Evolutionary conservation across 1,140 invertebrate species (phyloP), one percentile per base, ranked within the genome.

Genomic region (Drosophila nannoptera): DNA sequence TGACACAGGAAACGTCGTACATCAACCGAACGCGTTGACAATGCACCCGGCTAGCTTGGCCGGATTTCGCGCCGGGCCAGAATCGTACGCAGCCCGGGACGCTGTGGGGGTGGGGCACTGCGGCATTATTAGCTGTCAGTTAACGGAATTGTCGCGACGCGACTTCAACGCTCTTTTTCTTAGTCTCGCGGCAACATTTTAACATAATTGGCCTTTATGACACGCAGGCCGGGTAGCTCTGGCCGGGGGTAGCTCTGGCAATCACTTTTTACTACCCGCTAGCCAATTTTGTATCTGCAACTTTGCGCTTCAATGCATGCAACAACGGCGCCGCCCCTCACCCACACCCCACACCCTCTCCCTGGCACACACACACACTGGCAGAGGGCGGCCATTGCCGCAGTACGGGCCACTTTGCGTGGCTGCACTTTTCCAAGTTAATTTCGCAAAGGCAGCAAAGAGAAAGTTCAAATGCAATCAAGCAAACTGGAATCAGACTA

Each of bases 201-300:
- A 86, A 86, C 81, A 86, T 86, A 86, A 86, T 86, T 86, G 81
- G 71, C 81, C 77, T 81, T 77, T 87, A 87, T 86, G 81, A 71
- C 77, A 86, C 81, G 70, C 77, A 71, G 73, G 55, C 73, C 69
- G 59, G 71, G 40, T 40, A 35, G 49, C 38, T 42, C 22, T 3
- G 22, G 62, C 46, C 33, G 16, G 36, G 9, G n/a, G 14, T 38
- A 38, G 16, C 31, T 69, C 45, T 56, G 64, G 60, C 77, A 84
- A 83, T 78, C 80, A 83, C 64, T 73, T 83, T 78, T 84, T 80
- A 76, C 78, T 66, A 83, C 69, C 82, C 78, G 76, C 80, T 76
- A 83, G 83, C 81, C 80, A 86, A 84, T 84, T 86, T 86, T 81
- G 81, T 86, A 86, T 86, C 84, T 87, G 76, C 77, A 78, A 87